phyloP scores from a whole-genome alignment of 2,113 vertebrate genomes.

The Bettongia penicillata region DNA sequence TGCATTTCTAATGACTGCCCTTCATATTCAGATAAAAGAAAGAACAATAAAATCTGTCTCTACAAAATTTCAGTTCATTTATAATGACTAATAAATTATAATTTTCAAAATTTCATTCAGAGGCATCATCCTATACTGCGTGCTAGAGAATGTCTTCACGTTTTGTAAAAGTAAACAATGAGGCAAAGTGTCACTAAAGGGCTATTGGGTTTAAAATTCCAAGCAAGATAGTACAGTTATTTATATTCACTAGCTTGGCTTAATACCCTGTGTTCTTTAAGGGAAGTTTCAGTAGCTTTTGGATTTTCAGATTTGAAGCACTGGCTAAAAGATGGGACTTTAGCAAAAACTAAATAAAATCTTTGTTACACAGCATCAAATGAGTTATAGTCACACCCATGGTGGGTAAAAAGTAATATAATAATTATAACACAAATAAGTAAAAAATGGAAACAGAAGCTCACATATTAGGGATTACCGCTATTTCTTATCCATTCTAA shows the following conservation, averaged over 20 bases:
- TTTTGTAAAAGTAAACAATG: neutral
- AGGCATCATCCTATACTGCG: neutral
- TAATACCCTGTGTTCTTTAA: neutral
- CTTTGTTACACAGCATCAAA: neutral
- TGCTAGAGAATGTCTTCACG: neutral
- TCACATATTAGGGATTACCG: neutral
- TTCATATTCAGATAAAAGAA: neutral
- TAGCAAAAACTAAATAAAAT: neutral
- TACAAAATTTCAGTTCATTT: neutral
- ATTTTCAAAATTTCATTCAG: neutral
- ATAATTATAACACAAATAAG: neutral
- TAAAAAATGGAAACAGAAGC: neutral
- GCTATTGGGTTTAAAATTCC: neutral
- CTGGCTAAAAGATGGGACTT: neutral
- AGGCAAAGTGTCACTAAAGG: neutral
- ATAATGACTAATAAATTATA: neutral
- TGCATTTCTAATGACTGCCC: neutral
- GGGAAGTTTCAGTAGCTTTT: neutral
- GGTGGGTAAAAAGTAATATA: neutral
- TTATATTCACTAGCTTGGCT: neutral
- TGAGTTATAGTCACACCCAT: neutral
- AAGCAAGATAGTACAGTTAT: neutral
- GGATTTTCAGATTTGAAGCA: neutral
- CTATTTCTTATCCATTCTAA: neutral
- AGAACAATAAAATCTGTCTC: neutral